A percentile compares a stretch with the other conserved stretches of the same genome.
Conservation (phyloP, 2,888 invertebrate genomes). For the Ecliptopera silaceata region DNA sequence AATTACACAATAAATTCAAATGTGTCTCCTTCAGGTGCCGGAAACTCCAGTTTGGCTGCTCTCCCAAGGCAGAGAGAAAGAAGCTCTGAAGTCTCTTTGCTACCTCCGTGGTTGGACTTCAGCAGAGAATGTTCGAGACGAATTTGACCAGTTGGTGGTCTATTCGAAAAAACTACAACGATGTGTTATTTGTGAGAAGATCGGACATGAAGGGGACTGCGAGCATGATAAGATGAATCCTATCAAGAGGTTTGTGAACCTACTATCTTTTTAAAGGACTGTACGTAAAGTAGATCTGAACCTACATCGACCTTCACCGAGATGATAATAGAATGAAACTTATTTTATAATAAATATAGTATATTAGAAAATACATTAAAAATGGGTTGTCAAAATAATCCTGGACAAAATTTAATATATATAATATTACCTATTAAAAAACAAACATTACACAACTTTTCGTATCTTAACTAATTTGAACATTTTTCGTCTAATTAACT, state of each 20-base stretch:
- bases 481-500: no score
- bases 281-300: no score
- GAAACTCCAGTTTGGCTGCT: constrained; percentile 84
- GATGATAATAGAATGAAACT: no score
- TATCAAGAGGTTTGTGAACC: constrained; percentile 52
- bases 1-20: not conserved
- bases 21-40: constrained; percentile 63
- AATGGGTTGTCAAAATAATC: no score
- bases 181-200: constrained; percentile 64
- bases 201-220: constrained; percentile 48
- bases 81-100: constrained; percentile 78
- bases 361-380: no score
- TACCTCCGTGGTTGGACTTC: constrained; percentile 82
- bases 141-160: constrained; percentile 65
- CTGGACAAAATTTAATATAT: no score
- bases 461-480: no score
- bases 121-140: constrained; percentile 69
- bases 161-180: constrained; percentile 66
- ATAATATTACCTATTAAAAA: no score
- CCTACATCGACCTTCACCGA: no score
- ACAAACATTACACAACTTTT: no score
- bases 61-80: constrained; percentile 73
- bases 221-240: constrained; percentile 62
- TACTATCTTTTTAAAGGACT: no score
- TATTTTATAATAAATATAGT: no score